Evolutionary conservation across 2,797 vertebrate species (phyloP).

Genomic region (Argyrosomus regius): DNA sequence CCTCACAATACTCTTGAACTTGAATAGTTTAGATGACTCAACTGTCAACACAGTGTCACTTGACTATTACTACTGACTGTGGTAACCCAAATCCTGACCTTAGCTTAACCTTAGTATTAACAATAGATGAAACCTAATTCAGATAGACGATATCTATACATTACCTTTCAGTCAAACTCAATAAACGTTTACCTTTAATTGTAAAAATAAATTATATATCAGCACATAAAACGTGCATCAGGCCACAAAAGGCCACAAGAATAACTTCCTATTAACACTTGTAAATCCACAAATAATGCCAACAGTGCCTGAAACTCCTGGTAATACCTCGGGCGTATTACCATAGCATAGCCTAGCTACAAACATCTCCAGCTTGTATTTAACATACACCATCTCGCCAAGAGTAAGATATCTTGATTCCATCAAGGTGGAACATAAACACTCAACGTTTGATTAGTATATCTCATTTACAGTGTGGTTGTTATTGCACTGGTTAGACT

Average conservation of each 20-base stretch:
- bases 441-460: neutral
- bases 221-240: neutral
- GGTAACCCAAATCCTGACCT: slow-evolving; percentile 14
- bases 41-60: neutral
- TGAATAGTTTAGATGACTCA: neutral
- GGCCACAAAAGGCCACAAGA: no score
- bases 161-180: neutral
- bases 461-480: slow-evolving; percentile 34
- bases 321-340: neutral
- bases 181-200: neutral
- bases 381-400: neutral
- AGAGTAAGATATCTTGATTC: neutral
- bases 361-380: neutral
- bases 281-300: neutral
- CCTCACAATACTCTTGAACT: no score
- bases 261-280: neutral
- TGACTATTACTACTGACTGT: neutral
- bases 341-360: neutral
- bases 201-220: neutral
- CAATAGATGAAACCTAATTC: slow-evolving; percentile 5
- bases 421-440: neutral
- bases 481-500: neutral
- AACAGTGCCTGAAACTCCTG: neutral
- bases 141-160: neutral
- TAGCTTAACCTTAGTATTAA: slow-evolving; percentile 3